Percentiles rank a stretch among this genome's conserved stretches.
Conservation (phyloP, 2,797 vertebrate genomes). For the Nothura maculosa region DNA sequence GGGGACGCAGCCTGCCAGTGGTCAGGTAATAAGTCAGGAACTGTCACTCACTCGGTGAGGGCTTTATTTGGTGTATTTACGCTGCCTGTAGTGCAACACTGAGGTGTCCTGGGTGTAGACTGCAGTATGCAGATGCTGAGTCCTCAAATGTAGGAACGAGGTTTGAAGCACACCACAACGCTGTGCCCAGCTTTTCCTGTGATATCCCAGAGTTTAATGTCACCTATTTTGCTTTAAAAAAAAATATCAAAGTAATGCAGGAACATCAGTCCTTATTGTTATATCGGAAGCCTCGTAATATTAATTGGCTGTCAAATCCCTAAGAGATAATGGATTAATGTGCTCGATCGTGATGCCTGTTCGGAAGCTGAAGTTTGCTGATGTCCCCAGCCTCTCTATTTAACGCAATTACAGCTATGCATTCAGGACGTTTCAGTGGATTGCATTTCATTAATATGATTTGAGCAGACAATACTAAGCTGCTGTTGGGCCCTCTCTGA, state of each 20-base stretch:
- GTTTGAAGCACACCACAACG: slow-evolving; percentile 27
- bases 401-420: slow-evolving; percentile 94
- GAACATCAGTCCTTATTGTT: slow-evolving; percentile 74
- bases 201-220: slow-evolving; percentile 66
- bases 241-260: slow-evolving; percentile 54
- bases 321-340: slow-evolving; percentile 93
- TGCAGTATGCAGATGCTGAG: neutral
- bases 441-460: slow-evolving; percentile 99
- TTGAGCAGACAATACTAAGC: slow-evolving; percentile 95
- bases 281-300: slow-evolving; percentile 85
- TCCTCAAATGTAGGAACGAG: neutral
- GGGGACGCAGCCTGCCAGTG: neutral
- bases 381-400: slow-evolving; percentile 86
- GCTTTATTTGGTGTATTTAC: neutral
- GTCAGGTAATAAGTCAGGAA: neutral
- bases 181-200: slow-evolving; percentile 59
- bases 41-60: neutral
- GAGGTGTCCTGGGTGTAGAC: neutral
- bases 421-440: slow-evolving; percentile 94
- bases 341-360: slow-evolving; percentile 85
- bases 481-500: slow-evolving; percentile 94
- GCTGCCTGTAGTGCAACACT: neutral
- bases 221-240: slow-evolving; percentile 43
- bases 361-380: slow-evolving; percentile 86
- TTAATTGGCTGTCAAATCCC: slow-evolving; percentile 97